A percentile compares a stretch with the other conserved stretches of the same genome.
phyloP scores from a whole-genome alignment of 2,113 vertebrate genomes.

The Clarias macrocephalus region DNA sequence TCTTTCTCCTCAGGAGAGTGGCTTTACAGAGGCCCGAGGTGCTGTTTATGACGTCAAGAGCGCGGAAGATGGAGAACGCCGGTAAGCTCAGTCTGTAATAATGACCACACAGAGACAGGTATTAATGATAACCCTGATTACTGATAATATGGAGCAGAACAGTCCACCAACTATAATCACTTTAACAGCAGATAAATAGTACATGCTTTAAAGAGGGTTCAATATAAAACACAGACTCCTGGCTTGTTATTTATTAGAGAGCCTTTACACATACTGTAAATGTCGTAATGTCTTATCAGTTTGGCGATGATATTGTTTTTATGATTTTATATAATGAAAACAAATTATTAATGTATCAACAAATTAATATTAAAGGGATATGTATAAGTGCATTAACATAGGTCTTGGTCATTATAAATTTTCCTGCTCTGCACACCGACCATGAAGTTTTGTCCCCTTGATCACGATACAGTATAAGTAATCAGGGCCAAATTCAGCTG shows the following conservation, averaged over 20 bases:
- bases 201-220: not conserved
- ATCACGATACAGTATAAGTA: too few species aligned
- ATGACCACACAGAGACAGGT: not conserved
- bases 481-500: too few species aligned
- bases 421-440: too few species aligned
- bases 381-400: too few species aligned
- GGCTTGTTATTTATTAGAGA: not conserved
- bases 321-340: not conserved
- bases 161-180: not conserved
- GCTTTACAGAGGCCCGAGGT: conserved; percentile 81
- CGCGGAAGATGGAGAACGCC: conserved; percentile 72
- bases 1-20: conserved; percentile 78
- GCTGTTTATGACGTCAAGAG: conserved; percentile 76
- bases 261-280: not conserved
- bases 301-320: too few species aligned
- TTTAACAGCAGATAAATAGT: not conserved
- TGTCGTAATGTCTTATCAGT: not conserved
- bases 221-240: not conserved
- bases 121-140: not conserved
- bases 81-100: conserved; percentile 71
- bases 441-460: too few species aligned
- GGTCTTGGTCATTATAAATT: too few species aligned
- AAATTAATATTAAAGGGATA: too few species aligned
- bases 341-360: too few species aligned
- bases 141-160: not conserved